A percentile compares a stretch with the other conserved stretches of the same genome.
Evolutionary conservation across 1,140 invertebrate species (phyloP).

Genomic region (Wiebesia pumilae): DNA sequence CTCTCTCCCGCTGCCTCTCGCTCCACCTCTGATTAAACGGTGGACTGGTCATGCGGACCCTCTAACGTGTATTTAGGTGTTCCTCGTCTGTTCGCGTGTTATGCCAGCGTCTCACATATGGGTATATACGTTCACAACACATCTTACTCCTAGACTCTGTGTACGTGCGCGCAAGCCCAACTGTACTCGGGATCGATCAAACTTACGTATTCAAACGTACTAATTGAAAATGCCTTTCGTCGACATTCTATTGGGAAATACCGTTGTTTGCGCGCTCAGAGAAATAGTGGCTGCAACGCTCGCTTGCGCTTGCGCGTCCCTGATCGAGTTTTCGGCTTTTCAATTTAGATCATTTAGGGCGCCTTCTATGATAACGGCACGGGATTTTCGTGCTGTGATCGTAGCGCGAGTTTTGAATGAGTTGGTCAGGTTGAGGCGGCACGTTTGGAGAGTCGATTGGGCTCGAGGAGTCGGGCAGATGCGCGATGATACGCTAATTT

Average conservation of each 20-base stretch:
- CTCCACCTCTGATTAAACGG: constrained; percentile 64
- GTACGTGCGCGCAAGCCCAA: neutral
- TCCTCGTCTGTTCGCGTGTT: neutral
- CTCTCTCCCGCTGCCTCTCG: too few relatives aligned
- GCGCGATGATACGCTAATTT: constrained; percentile 40
- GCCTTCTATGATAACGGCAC: neutral
- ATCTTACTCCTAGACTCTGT: neutral
- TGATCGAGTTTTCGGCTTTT: constrained; percentile 1
- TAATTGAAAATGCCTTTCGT: constrained; percentile 47
- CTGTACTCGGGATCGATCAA: constrained; percentile 42
- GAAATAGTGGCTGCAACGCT: neutral
- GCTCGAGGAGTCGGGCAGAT: constrained; percentile 10
- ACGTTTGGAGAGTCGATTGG: neutral
- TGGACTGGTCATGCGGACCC: constrained; percentile 54
- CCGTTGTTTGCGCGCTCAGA: neutral
- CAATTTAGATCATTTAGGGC: constrained; percentile 22
- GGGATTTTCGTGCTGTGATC: neutral
- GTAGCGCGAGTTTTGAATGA: constrained; percentile 5
- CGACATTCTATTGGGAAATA: constrained; percentile 19
- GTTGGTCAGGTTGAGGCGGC: neutral
- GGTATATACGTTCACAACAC: neutral
- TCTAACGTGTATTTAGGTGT: constrained; percentile 58
- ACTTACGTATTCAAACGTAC: constrained; percentile 30
- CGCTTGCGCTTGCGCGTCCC: neutral
- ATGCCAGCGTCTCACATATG: neutral